Evolutionary conservation across 2,797 vertebrate species (phyloP).

Genomic region (Menidia menidia): DNA sequence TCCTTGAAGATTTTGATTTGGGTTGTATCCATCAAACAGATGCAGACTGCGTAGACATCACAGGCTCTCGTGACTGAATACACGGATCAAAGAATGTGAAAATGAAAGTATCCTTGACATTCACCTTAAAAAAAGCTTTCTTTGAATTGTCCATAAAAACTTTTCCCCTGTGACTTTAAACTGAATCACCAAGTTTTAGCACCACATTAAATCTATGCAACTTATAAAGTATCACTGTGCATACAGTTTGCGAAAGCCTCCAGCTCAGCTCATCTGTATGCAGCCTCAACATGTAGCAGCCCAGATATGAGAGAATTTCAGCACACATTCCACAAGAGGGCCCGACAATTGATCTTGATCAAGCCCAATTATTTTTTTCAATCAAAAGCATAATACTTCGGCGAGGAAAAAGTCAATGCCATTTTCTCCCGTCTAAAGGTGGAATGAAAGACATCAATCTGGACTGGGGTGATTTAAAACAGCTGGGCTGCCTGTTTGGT

Average conservation of each 20-base stretch:
- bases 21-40: conserved; percentile 45
- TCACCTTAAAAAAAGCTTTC: neutral
- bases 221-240: neutral
- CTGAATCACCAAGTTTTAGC: neutral
- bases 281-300: conserved; percentile 37
- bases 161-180: neutral
- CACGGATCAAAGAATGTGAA: conserved; percentile 18
- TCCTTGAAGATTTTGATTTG: conserved; percentile 43
- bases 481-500: neutral
- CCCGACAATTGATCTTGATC: conserved; percentile 58
- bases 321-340: conserved; percentile 35
- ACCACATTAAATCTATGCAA: neutral
- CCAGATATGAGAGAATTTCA: conserved; percentile 51
- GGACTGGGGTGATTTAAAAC: neutral
- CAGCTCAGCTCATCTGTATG: conserved; percentile 50
- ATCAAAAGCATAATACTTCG: conserved; percentile 39
- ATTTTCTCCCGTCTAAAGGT: conserved; percentile 34
- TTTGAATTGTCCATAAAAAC: neutral
- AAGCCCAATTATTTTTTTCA: conserved; percentile 42
- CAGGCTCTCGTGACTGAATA: conserved; percentile 10
- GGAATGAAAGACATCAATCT: conserved; percentile 42
- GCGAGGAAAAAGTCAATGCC: conserved; percentile 36
- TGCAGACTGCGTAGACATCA: conserved; percentile 19
- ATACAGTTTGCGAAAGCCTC: conserved; percentile 2
- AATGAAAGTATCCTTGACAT: conserved; percentile 1